Evolutionary conservation across 2,113 vertebrate species (phyloP).

Genomic region (Stigmatopora nigra): DNA sequence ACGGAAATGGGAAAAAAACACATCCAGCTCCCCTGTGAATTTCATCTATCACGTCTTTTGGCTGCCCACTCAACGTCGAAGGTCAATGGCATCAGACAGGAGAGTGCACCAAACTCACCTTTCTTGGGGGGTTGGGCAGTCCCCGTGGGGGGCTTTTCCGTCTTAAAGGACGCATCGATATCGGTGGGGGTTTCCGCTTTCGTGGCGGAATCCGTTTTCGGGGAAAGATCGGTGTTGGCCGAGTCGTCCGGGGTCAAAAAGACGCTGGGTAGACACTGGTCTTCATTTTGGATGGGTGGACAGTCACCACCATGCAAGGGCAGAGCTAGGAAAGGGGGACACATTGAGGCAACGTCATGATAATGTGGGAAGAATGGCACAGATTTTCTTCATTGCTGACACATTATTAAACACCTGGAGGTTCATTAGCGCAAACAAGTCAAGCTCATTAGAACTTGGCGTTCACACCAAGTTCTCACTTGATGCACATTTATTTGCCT

Average conservation of each 20-base stretch:
- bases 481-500: background rate
- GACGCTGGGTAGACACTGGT: constrained; percentile 46
- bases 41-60: background rate
- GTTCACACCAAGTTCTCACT: constrained; percentile 26
- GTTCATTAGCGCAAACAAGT: constrained; percentile 39
- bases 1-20: background rate
- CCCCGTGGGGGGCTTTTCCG: constrained; percentile 48
- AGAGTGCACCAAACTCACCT: constrained; percentile 40
- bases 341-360: no score
- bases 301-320: constrained; percentile 46
- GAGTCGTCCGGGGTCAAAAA: constrained; percentile 62
- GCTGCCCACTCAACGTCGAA: constrained; percentile 20
- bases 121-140: constrained; percentile 64
- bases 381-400: background rate
- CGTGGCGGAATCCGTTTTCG: constrained; percentile 58
- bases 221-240: constrained; percentile 62
- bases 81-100: background rate
- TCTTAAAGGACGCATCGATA: constrained; percentile 51
- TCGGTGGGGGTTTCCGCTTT: constrained; percentile 44
- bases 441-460: constrained; percentile 33
- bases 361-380: background rate
- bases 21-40: background rate
- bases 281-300: constrained; percentile 53
- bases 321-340: constrained; percentile 45
- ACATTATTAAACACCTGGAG: background rate